phyloP scores from a whole-genome alignment of 2,888 invertebrate genomes.

The Meghimatium bilineatum region DNA sequence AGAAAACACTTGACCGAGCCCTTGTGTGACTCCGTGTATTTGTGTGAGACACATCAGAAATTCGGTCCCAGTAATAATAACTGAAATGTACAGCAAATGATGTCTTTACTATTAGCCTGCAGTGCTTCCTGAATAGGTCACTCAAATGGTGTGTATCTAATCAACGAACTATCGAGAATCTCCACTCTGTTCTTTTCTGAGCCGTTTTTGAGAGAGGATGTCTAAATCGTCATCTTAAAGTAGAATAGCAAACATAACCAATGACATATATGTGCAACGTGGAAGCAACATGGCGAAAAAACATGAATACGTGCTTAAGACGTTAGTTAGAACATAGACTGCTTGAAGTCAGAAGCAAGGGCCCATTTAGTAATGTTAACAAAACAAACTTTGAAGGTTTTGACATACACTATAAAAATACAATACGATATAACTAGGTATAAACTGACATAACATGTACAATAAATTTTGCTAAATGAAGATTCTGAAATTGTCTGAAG shows the following conservation, averaged over 20 bases:
- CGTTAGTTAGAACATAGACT: no score
- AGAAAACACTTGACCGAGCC: conserved; percentile 10
- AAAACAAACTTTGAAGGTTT: no score
- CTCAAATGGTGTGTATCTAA: neutral
- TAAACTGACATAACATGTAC: no score
- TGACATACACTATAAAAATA: no score
- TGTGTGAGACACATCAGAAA: neutral
- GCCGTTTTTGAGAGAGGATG: neutral
- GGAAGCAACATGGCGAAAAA: no score
- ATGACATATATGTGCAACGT: no score
- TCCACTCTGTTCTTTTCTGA: neutral
- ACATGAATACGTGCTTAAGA: no score
- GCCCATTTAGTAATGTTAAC: no score
- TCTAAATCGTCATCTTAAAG: neutral
- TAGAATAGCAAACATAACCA: neutral
- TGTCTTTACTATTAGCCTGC: neutral
- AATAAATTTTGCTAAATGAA: no score
- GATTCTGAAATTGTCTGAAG: no score
- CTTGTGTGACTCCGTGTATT: neutral
- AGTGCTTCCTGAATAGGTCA: neutral
- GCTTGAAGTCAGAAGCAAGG: no score
- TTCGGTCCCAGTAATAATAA: neutral
- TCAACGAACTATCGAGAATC: neutral
- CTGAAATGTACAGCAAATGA: neutral
- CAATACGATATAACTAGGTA: no score